A percentile compares a stretch with the other conserved stretches of the same genome.
phyloP scores from a whole-genome alignment of 2,113 vertebrate species.

The Aegithalos caudatus region DNA sequence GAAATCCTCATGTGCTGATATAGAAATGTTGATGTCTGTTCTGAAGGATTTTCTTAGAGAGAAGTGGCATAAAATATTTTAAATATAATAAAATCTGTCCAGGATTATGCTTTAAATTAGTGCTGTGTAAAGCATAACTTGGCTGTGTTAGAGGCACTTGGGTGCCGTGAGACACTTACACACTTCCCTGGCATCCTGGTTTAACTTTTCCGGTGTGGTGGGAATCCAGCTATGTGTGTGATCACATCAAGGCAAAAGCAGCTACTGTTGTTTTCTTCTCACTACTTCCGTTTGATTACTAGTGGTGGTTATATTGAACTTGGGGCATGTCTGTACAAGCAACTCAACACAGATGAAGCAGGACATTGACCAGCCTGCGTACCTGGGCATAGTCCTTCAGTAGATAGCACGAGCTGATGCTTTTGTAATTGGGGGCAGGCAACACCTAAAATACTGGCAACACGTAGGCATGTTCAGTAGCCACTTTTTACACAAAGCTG shows the following conservation, averaged over 20 bases:
- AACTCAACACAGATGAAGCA: not conserved
- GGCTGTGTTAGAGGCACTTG: not conserved
- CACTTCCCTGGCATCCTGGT: not conserved
- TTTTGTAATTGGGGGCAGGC: not conserved
- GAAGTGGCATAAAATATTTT: not conserved
- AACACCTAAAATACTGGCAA: not conserved
- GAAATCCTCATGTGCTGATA: not conserved
- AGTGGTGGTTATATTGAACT: not conserved
- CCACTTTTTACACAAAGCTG: not conserved
- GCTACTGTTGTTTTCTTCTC: not conserved
- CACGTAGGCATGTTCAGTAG: not conserved
- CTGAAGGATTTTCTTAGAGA: not conserved
- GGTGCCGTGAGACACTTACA: not conserved
- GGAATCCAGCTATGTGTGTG: not conserved
- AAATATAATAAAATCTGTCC: not conserved
- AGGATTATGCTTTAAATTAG: not conserved
- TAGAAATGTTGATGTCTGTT: not conserved
- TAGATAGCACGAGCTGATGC: not conserved
- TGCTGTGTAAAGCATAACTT: not conserved
- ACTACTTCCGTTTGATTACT: not conserved
- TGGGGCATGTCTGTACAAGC: not conserved
- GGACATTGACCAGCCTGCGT: not conserved
- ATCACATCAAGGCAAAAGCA: not conserved
- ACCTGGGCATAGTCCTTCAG: not conserved
- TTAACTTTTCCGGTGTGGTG: not conserved